Conservation (phyloP, 2,888 invertebrate species). For the Stratiomys singularior region DNA sequence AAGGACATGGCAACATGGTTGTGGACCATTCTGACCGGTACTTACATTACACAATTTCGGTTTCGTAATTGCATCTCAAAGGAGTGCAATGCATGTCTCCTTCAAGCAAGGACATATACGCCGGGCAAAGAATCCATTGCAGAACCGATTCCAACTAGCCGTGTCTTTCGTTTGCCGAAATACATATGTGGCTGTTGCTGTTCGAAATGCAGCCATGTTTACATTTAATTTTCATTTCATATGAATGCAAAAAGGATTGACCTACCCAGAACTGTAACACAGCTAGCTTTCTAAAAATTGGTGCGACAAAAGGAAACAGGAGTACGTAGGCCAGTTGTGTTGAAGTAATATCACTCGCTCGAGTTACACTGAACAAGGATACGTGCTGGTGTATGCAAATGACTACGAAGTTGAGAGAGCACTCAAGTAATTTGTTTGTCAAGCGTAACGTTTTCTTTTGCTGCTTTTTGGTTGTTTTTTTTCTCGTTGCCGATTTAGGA, state of each 20-base stretch:
- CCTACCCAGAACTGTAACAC: neutral
- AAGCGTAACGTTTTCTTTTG: conserved; percentile 9
- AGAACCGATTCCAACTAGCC: neutral
- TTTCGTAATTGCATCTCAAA: conserved; percentile 40
- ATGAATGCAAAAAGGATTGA: conserved; percentile 33
- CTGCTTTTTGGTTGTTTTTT: neutral
- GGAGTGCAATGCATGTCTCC: neutral
- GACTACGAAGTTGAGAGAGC: conserved; percentile 35
- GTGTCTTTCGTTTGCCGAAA: neutral
- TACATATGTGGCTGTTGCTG: neutral
- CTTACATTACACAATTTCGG: conserved; percentile 25
- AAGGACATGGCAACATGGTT: too few species aligned
- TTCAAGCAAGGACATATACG: neutral
- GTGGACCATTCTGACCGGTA: too few species aligned
- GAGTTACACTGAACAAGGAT: conserved; percentile 8
- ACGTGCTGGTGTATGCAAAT: conserved; percentile 29
- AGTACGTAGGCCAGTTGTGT: neutral
- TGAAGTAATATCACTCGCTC: neutral
- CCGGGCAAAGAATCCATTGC: neutral
- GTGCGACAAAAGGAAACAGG: neutral
- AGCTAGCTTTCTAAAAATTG: neutral
- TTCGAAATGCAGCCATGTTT: conserved; percentile 29
- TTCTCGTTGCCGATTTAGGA: neutral
- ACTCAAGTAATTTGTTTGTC: conserved; percentile 35
- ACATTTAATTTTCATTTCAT: conserved; percentile 36